Conservation (phyloP, 2,888 invertebrate genomes). For the Zygogramma bicolorata region DNA sequence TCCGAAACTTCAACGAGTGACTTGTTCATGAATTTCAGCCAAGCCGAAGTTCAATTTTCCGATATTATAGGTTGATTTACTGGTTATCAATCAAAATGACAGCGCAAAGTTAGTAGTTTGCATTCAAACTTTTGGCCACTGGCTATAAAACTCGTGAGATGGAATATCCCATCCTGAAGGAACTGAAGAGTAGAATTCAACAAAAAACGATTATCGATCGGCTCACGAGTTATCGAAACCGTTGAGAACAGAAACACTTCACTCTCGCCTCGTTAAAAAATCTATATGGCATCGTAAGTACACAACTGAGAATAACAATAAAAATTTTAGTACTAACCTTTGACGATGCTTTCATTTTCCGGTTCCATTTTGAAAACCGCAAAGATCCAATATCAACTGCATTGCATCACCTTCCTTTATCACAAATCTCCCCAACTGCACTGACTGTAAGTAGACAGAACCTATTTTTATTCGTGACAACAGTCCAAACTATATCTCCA, state of each 20-base stretch:
- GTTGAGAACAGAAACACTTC: too few relatives aligned
- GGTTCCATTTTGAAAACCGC: constrained; percentile 43
- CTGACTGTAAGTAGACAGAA: constrained; percentile 39
- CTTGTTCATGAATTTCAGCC: too few relatives aligned
- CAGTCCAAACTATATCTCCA: constrained; percentile 51
- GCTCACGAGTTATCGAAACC: too few relatives aligned
- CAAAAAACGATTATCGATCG: too few relatives aligned
- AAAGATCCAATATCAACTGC: constrained; percentile 46
- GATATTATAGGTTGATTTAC: not conserved
- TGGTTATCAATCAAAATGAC: not conserved
- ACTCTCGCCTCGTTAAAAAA: too few relatives aligned
- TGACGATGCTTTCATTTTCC: constrained; percentile 44
- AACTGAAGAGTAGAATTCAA: too few relatives aligned
- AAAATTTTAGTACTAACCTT: constrained; percentile 37
- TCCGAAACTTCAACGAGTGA: too few relatives aligned
- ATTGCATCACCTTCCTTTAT: constrained; percentile 44
- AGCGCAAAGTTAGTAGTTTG: not conserved
- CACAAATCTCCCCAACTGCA: not conserved
- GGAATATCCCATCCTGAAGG: too few relatives aligned
- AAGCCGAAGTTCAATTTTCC: not conserved
- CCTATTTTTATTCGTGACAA: constrained; percentile 43
- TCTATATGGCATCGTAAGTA: too few relatives aligned
- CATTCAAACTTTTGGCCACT: not conserved
- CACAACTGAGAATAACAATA: not conserved
- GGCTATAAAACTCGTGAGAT: not conserved